phyloP scores from a whole-genome alignment of 2,888 invertebrate species.

The Trissoscelio sp. region DNA sequence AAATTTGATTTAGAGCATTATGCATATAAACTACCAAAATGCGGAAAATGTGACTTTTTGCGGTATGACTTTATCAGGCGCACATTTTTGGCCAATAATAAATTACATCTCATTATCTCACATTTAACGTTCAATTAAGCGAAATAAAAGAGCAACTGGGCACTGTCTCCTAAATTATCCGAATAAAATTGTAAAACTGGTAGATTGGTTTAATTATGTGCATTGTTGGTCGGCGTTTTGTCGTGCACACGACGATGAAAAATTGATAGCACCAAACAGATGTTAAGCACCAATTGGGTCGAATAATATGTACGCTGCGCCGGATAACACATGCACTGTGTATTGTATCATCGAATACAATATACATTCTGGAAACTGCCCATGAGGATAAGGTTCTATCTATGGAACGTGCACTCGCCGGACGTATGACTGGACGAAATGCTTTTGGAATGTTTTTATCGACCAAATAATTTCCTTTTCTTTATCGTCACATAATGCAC shows the following conservation, averaged over 20 bases:
- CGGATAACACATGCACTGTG: constrained; percentile 58
- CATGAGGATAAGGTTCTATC: constrained; percentile 53
- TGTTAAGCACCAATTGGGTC: constrained; percentile 62
- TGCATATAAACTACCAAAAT: too few species aligned
- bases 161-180: constrained; percentile 38
- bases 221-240: constrained; percentile 36
- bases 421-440: constrained; percentile 35
- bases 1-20: too few species aligned
- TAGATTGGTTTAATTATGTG: constrained; percentile 47
- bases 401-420: constrained; percentile 30
- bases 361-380: constrained; percentile 53
- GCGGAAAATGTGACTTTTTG: too few species aligned
- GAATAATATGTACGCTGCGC: constrained; percentile 47
- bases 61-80: background rate
- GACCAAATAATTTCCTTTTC: constrained; percentile 49
- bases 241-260: constrained; percentile 44
- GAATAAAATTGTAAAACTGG: constrained; percentile 33
- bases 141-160: constrained; percentile 25
- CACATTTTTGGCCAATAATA: constrained; percentile 21
- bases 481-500: constrained; percentile 15
- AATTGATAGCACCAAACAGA: constrained; percentile 59
- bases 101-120: constrained; percentile 40
- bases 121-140: constrained; percentile 41
- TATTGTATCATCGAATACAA: constrained; percentile 58
- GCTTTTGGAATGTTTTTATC: constrained; percentile 39